Evolutionary conservation across 2,113 vertebrate species (phyloP), one percentile per base, ranked within the genome.

Genomic region (Petrocephalus zakoni): DNA sequence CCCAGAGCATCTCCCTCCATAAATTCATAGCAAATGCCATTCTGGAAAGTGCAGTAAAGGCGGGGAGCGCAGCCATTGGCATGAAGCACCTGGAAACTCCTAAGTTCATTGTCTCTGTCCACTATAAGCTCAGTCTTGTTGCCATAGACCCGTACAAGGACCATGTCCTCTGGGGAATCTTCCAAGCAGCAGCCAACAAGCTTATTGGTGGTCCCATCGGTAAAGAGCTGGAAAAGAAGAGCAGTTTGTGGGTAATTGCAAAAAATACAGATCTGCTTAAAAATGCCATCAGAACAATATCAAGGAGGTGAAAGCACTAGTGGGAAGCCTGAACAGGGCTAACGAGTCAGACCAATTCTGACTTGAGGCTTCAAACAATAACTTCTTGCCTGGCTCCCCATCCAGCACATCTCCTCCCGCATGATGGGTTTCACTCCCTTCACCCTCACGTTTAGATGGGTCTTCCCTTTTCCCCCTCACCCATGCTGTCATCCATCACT

Each of bases 201-300:
- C 92, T 99, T 99, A 96, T 99, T 99, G 92, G 98, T 99, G 91
- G 98, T 99, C 88, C 98, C 98, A 0, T 99, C 98, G 0, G 98
- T 99, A 94, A 99, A 99, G 90, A 97, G 95, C 98, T 98, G 92
- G 21, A 82, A 15, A 82, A 89, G 13, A 72, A 8, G 8, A 55
- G 34, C 13, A 49, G 49, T 55, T 37, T 2, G n/a, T 53, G 9
- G 4, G 25, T 85, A n/a, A 56, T n/a, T n/a, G 11, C 83, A 8
- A 34, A 81, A 4, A 64, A 78, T 17, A 55, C 34, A 61, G 11
- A 47, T 22, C 55, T 64, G 10, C 46, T 21, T 46, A 84, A 84
- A 47, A 22, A 51, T 13, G 47, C n/a, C 46, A 49, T 22, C 47
- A 47, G 46, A 49, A 84, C 46, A 51, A 51, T 51, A 51, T 7